phyloP scores from a whole-genome alignment of 2,797 vertebrate species.

The Tarsius wallacei region DNA sequence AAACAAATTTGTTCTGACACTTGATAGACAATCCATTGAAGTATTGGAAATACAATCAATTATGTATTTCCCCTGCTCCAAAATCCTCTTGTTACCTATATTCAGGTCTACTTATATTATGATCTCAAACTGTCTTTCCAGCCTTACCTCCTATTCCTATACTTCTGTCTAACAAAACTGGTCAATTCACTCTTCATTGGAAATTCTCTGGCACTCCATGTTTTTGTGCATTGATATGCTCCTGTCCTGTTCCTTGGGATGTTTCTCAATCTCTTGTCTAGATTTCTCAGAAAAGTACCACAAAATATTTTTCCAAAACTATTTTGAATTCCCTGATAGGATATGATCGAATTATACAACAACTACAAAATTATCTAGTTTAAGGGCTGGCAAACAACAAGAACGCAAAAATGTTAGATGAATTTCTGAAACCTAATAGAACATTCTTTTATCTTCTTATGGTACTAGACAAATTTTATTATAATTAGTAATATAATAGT shows the following conservation, averaged over 20 bases:
- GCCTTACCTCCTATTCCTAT: neutral
- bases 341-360: neutral
- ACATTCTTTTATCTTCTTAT: neutral
- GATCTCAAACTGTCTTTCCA: neutral
- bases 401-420: neutral
- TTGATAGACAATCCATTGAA: neutral
- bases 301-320: neutral
- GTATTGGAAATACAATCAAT: neutral
- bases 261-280: neutral
- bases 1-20: neutral
- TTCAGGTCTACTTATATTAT: neutral
- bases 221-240: neutral
- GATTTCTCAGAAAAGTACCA: slow-evolving; percentile 52
- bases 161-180: neutral
- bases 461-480: neutral
- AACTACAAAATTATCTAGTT: neutral
- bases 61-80: neutral
- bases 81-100: neutral
- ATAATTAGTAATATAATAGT: slow-evolving; percentile 3
- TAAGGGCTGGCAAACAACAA: neutral
- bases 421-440: neutral
- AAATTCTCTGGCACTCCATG: neutral
- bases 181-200: neutral
- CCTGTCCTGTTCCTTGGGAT: neutral
- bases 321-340: neutral